Evolutionary conservation across 1,140 invertebrate species (phyloP).

Genomic region (Lycorma delicatula): DNA sequence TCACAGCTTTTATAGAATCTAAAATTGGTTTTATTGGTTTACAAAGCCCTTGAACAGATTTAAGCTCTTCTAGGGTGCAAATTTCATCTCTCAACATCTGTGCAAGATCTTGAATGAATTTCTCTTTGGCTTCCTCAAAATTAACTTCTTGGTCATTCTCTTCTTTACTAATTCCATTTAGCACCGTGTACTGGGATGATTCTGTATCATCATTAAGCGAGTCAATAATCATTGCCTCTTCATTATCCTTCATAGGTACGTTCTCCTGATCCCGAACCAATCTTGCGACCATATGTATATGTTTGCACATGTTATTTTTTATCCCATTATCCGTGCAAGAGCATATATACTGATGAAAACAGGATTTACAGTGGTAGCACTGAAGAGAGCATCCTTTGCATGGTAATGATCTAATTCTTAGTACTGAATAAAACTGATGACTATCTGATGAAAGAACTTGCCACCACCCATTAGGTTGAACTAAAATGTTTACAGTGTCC

Average conservation of each 20-base stretch:
- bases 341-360: constrained; percentile 10
- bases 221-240: no score
- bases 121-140: no score
- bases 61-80: no score
- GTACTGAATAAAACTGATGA: not conserved
- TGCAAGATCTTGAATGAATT: no score
- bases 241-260: not conserved
- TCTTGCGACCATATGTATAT: constrained; percentile 11
- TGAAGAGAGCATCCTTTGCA: not conserved
- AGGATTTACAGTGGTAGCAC: constrained; percentile 5
- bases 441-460: not conserved
- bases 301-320: constrained; percentile 13
- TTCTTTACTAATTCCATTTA: no score
- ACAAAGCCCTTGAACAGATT: no score
- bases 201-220: no score
- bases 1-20: no score
- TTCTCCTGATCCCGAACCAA: not conserved
- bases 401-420: not conserved
- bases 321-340: constrained; percentile 5
- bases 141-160: no score
- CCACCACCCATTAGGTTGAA: not conserved
- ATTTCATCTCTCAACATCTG: no score
- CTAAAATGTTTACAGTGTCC: not conserved
- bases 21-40: no score
- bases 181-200: no score